phyloP scores from a whole-genome alignment of 92 coral and sea anemone species.

The Epizoanthus rinbou region DNA sequence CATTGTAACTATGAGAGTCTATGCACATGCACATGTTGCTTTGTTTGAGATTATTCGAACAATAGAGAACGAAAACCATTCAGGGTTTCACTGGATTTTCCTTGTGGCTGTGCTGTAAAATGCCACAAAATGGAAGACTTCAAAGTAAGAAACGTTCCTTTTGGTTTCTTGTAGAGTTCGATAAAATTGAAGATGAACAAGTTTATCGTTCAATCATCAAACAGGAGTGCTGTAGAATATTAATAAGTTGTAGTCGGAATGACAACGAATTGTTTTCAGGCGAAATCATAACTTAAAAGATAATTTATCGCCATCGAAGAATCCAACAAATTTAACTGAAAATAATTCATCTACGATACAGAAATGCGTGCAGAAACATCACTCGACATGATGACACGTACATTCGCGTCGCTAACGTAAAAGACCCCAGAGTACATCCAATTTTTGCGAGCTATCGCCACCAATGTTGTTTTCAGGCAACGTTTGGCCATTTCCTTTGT shows the following conservation, averaged over 20 bases:
- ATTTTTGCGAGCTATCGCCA: background rate
- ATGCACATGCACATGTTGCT: constrained; percentile 39
- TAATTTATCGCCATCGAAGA: background rate
- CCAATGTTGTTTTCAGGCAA: background rate
- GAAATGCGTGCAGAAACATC: background rate
- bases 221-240: background rate
- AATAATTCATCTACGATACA: background rate
- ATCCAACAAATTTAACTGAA: background rate
- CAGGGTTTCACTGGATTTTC: background rate
- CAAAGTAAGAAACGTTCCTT: background rate
- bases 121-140: constrained; percentile 5
- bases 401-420: background rate
- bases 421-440: background rate
- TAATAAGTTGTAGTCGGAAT: background rate
- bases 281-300: background rate
- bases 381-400: background rate
- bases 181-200: too few species aligned
- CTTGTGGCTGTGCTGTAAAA: background rate
- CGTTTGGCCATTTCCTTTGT: background rate
- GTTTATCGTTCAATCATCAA: background rate
- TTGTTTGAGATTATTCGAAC: constrained; percentile 11
- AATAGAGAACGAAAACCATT: constrained; percentile 1
- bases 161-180: background rate
- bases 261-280: too few species aligned
- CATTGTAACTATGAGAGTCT: background rate